A percentile compares a stretch with the other conserved stretches of the same genome.
These are phyloP conservation scores for Remorina albescens DNA, from an alignment of 2,797 vertebrate genomes.

Conservation along the genomic window DNA sequence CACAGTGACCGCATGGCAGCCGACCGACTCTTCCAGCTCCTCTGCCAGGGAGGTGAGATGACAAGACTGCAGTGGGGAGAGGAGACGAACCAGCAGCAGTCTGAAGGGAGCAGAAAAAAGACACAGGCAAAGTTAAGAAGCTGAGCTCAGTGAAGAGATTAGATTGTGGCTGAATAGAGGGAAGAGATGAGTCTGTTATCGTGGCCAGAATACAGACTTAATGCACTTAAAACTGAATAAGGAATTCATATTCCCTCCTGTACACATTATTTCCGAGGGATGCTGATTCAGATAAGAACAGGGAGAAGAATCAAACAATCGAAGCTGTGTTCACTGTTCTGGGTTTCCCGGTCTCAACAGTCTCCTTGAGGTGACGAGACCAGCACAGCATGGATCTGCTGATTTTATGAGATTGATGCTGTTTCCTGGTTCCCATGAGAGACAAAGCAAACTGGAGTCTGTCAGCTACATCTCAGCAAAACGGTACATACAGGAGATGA, in stretches of 20 bases:
- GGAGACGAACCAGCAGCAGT: conserved; percentile 86
- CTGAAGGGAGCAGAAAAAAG: conserved; percentile 65
- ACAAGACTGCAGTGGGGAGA: conserved; percentile 72
- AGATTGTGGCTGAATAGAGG: conserved; percentile 25
- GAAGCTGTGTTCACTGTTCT: not conserved
- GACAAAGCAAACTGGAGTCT: not conserved
- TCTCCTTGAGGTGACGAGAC: conserved; percentile 22
- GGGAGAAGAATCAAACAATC: not conserved
- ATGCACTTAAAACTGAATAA: conserved; percentile 37
- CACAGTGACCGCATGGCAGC: conserved; percentile 79
- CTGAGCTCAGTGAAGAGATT: conserved; percentile 30
- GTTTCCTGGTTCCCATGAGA: not conserved
- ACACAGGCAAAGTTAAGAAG: conserved; percentile 1
- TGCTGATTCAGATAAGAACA: conserved; percentile 51
- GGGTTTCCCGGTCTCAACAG: conserved; percentile 28
- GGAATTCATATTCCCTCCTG: conserved; percentile 29
- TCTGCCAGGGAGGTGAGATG: conserved; percentile 83
- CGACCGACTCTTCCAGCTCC: conserved; percentile 83
- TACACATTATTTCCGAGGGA: conserved; percentile 27
- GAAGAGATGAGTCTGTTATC: conserved; percentile 35
- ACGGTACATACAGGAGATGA: conserved; percentile 18
- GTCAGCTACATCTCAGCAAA: conserved; percentile 19
- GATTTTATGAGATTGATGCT: not conserved
- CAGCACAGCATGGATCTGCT: not conserved
- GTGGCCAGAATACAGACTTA: conserved; percentile 25